phyloP scores from a whole-genome alignment of 1,140 invertebrate genomes.

The Pseudomyrmex flavicornis region DNA sequence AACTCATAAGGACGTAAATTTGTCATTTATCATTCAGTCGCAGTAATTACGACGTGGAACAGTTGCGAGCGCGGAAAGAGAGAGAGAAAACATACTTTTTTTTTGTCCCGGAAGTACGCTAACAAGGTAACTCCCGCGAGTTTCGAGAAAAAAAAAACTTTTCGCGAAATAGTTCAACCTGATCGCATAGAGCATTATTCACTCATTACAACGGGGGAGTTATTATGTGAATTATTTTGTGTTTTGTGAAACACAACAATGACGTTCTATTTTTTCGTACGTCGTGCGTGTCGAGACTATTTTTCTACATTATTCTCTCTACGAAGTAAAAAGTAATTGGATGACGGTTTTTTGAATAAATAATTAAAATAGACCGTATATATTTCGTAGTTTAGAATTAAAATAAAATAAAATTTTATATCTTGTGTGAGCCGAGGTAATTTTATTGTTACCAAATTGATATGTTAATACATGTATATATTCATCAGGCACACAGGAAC shows the following conservation, averaged over 20 bases:
- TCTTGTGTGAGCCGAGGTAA: too few species aligned
- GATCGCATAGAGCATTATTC: background rate
- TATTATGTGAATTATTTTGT: too few species aligned
- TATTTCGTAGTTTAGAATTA: too few species aligned
- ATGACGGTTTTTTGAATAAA: too few species aligned
- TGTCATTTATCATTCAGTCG: conserved; percentile 45
- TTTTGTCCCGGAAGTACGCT: background rate
- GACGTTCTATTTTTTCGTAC: too few species aligned
- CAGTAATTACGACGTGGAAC: conserved; percentile 10
- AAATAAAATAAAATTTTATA: too few species aligned
- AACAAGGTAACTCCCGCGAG: conserved; percentile 32
- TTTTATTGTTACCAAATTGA: too few species aligned
- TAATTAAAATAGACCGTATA: too few species aligned
- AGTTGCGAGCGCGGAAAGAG: background rate
- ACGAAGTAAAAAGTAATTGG: too few species aligned
- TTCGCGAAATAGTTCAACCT: background rate
- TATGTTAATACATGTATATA: too few species aligned
- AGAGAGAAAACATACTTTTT: background rate
- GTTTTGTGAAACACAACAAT: too few species aligned
- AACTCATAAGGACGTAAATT: background rate
- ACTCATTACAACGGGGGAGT: background rate
- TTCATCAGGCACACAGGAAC: too few species aligned
- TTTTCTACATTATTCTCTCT: background rate
- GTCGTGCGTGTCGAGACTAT: background rate
- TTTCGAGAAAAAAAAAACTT: conserved; percentile 4